These are phyloP conservation scores for Poecilia gillii DNA, from an alignment of 2,797 vertebrate genomes.

Conservation along the genomic window DNA sequence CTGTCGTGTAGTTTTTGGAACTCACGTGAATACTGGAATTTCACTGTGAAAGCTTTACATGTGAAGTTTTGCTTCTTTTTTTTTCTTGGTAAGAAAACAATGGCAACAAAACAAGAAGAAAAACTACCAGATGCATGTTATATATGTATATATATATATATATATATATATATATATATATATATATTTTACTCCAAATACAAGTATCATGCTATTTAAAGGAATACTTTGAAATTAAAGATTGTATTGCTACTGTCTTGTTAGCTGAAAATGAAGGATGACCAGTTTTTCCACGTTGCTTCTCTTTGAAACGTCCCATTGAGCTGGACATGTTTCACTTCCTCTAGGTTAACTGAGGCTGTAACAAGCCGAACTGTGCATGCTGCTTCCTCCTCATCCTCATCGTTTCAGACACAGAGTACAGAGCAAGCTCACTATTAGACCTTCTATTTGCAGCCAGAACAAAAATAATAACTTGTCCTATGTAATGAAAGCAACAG, in stretches of 20 bases:
- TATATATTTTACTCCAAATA: background rate
- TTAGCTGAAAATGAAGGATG: background rate
- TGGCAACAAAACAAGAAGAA: background rate
- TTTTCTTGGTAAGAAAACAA: background rate
- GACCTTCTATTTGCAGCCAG: constrained; percentile 2
- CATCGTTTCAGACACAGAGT: constrained; percentile 8
- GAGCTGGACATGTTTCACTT: constrained; percentile 8
- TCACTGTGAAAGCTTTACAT: background rate
- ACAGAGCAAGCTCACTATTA: constrained; percentile 2
- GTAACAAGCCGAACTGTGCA: constrained; percentile 3
- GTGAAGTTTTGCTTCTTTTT: no score
- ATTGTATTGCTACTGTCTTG: no score
- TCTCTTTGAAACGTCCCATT: background rate
- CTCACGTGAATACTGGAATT: background rate
- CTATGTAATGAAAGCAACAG: constrained; percentile 9
- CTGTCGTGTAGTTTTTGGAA: background rate
- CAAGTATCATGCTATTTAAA: background rate
- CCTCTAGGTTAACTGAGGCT: constrained; percentile 20
- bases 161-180: background rate
- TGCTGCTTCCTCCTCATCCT: background rate
- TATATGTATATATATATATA: background rate
- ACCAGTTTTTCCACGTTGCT: background rate
- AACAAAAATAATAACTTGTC: constrained; percentile 4
- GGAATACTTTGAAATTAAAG: background rate
- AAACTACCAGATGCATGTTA: background rate